Conservation (phyloP, 1,140 invertebrate species). For the Achatina immaculata region DNA sequence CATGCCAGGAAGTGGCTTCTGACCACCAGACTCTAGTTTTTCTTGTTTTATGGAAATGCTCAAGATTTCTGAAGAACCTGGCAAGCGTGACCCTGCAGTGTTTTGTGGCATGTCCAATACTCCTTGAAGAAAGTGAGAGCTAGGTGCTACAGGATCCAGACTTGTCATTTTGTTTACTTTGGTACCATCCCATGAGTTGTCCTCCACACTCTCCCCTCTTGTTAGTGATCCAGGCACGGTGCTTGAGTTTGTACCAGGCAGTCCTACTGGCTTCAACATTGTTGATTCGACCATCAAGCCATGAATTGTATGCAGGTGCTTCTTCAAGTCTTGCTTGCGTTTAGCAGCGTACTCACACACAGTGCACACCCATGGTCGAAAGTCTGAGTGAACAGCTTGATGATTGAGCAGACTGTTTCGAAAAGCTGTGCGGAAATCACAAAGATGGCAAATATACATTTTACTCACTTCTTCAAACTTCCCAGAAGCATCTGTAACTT, state of each 20-base stretch:
- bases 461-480: slow-evolving; percentile 30
- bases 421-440: slow-evolving; percentile 46
- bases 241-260: not conserved
- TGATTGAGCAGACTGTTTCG: slow-evolving; percentile 50
- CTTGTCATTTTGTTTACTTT: slow-evolving; percentile 6
- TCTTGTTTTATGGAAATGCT: not conserved
- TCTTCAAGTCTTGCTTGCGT: slow-evolving; percentile 51
- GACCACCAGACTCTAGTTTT: not conserved
- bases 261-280: slow-evolving; percentile 28
- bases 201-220: slow-evolving; percentile 10
- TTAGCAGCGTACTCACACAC: slow-evolving; percentile 55
- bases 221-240: not conserved
- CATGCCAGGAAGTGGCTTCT: not conserved
- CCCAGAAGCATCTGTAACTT: not conserved
- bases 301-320: slow-evolving; percentile 49
- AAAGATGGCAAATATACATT: slow-evolving; percentile 46
- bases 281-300: slow-evolving; percentile 44
- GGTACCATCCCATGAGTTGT: slow-evolving; percentile 16
- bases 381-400: slow-evolving; percentile 52
- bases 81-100: not conserved
- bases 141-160: not conserved
- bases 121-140: not conserved
- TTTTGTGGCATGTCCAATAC: not conserved
- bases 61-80: not conserved
- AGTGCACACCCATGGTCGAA: slow-evolving; percentile 46